phyloP scores from a whole-genome alignment of 2,113 vertebrate species.

The Xiphophorus maculatus region DNA sequence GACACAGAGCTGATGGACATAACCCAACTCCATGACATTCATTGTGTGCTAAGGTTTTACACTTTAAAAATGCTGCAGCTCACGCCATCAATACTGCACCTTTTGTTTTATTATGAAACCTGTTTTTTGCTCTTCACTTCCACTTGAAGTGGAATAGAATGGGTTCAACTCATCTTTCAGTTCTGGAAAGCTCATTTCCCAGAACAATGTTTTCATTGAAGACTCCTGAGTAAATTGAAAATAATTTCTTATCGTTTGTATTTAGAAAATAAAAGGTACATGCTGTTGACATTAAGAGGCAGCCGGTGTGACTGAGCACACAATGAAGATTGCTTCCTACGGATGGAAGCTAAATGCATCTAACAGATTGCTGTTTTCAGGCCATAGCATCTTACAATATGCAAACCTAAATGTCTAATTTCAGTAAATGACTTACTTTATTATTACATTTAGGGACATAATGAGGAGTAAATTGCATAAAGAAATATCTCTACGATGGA shows the following conservation, averaged over 20 bases:
- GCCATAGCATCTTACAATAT: slow-evolving; percentile 37
- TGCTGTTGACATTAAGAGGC: slow-evolving; percentile 25
- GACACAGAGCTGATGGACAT: too few species aligned
- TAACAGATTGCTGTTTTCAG: slow-evolving; percentile 43
- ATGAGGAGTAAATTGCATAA: slow-evolving; percentile 15
- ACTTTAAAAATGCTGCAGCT: background rate
- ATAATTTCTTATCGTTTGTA: background rate
- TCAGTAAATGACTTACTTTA: slow-evolving; percentile 19
- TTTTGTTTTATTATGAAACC: background rate
- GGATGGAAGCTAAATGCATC: slow-evolving; percentile 46
- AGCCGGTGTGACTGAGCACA: slow-evolving; percentile 23
- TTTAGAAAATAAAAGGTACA: slow-evolving; percentile 5
- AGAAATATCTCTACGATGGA: background rate
- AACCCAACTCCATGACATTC: too few species aligned
- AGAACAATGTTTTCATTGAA: background rate
- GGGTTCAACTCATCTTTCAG: background rate
- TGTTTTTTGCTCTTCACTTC: background rate
- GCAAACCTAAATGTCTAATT: slow-evolving; percentile 30
- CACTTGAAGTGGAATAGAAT: too few species aligned
- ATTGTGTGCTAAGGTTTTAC: background rate
- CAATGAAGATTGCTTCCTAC: slow-evolving; percentile 24
- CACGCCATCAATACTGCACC: background rate
- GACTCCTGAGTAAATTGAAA: background rate
- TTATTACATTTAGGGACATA: slow-evolving; percentile 3
- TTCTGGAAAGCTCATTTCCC: background rate